Percentiles rank a stretch among this genome's conserved stretches.
These are phyloP conservation scores for Darevskia nairensis DNA, from an alignment of 2,797 vertebrate genomes.

Conservation along the genomic window DNA sequence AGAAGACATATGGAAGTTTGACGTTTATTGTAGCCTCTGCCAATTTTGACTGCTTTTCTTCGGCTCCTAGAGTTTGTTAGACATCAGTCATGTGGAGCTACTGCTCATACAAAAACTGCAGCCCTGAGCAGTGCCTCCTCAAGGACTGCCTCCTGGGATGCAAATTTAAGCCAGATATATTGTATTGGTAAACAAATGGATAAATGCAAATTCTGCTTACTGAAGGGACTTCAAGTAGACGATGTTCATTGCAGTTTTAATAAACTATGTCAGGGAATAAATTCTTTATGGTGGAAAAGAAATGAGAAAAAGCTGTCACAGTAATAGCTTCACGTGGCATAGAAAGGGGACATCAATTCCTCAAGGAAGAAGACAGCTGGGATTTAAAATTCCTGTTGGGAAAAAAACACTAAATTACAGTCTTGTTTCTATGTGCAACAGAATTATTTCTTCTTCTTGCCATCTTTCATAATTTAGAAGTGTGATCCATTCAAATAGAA, in stretches of 20 bases:
- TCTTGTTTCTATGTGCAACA: neutral
- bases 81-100: neutral
- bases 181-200: neutral
- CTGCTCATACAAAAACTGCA: neutral
- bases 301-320: neutral
- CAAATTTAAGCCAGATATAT: neutral
- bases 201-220: neutral
- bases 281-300: conserved; percentile 15
- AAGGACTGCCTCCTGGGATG: neutral
- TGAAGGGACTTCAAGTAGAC: neutral
- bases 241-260: neutral
- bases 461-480: conserved; percentile 47
- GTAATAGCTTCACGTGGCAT: neutral
- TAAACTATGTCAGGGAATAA: neutral
- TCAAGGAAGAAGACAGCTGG: neutral
- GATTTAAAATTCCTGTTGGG: neutral
- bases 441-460: neutral
- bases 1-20: neutral
- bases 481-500: conserved; percentile 52
- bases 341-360: neutral
- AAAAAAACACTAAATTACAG: neutral
- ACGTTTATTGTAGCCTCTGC: neutral
- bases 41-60: neutral
- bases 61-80: neutral
- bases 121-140: neutral